Conservation (phyloP, 2,113 vertebrate genomes). For the Myrmecophaga tridactyla region DNA sequence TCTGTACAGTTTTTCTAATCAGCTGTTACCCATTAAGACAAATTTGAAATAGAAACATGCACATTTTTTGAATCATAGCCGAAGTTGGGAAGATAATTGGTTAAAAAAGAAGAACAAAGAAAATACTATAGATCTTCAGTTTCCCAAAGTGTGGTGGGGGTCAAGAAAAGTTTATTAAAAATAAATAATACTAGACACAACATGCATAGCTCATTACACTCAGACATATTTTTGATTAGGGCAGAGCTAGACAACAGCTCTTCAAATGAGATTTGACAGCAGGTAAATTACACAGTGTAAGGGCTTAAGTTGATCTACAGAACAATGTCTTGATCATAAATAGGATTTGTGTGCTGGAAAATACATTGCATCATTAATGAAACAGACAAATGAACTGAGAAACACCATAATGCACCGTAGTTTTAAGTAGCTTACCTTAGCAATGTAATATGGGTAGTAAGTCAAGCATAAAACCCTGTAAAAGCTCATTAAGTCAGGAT, state of each 20-base stretch:
- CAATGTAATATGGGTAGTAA: slow-evolving; percentile 61
- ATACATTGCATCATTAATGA: slow-evolving; percentile 67
- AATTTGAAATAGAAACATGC: not conserved
- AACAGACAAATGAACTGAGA: slow-evolving; percentile 72
- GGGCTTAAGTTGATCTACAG: slow-evolving; percentile 74
- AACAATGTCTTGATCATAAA: slow-evolving; percentile 72
- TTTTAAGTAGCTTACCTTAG: slow-evolving; percentile 74
- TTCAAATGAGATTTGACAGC: slow-evolving; percentile 79
- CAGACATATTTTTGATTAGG: slow-evolving; percentile 75
- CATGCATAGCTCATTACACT: slow-evolving; percentile 75
- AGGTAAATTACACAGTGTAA: slow-evolving; percentile 78
- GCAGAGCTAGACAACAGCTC: slow-evolving; percentile 57
- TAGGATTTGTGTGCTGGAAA: slow-evolving; percentile 69
- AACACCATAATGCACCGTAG: slow-evolving; percentile 41
- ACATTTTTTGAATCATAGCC: not conserved
- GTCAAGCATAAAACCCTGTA: slow-evolving; percentile 67
- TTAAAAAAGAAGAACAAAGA: slow-evolving; percentile 25
- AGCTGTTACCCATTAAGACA: not conserved
- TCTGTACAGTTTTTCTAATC: not conserved
- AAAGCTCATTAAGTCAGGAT: slow-evolving; percentile 73
- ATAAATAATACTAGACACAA: slow-evolving; percentile 71
- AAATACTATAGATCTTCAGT: slow-evolving; percentile 21
- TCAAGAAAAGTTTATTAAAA: slow-evolving; percentile 68
- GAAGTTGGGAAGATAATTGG: slow-evolving; percentile 38
- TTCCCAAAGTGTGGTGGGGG: slow-evolving; percentile 40